These are phyloP conservation scores for Drosophila pegasa DNA, from an alignment of 2,888 invertebrate genomes.

Conservation along the genomic window DNA sequence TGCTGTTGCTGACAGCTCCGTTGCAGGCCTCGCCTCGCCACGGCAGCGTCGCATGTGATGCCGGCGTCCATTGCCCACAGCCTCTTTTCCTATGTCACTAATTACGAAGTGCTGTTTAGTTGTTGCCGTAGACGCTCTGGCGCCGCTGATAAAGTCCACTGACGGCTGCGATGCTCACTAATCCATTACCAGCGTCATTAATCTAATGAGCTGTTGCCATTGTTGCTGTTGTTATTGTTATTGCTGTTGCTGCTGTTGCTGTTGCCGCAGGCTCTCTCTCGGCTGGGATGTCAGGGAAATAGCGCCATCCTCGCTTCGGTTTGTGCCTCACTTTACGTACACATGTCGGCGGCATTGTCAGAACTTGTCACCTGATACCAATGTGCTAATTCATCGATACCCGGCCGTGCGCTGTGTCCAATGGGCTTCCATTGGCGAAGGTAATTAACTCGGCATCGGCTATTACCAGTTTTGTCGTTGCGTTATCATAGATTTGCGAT, in stretches of 20 bases:
- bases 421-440: conserved; percentile 19
- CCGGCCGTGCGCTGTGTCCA: conserved; percentile 1
- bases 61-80: conserved; percentile 22
- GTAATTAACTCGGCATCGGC: conserved; percentile 51
- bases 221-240: conserved; percentile 31
- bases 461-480: conserved; percentile 39
- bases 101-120: conserved; percentile 67
- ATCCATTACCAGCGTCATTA: conserved; percentile 80
- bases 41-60: conserved; percentile 35
- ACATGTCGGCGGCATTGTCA: conserved; percentile 57
- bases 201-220: conserved; percentile 73
- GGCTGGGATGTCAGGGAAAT: conserved; percentile 47
- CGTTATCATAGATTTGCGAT: conserved; percentile 37
- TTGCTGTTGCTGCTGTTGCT: conserved; percentile 24
- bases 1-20: conserved; percentile 41
- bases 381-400: conserved; percentile 61
- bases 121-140: conserved; percentile 59
- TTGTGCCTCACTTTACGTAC: conserved; percentile 57
- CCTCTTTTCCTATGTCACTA: conserved; percentile 69
- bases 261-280: conserved; percentile 49
- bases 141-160: conserved; percentile 61
- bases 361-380: conserved; percentile 63
- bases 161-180: conserved; percentile 65
- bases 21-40: conserved; percentile 6
- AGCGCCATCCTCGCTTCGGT: conserved; percentile 25